Percentiles rank a stretch among this genome's conserved stretches.
Evolutionary conservation across 2,888 invertebrate genomes (phyloP).

Genomic region (Panopea generosa): DNA sequence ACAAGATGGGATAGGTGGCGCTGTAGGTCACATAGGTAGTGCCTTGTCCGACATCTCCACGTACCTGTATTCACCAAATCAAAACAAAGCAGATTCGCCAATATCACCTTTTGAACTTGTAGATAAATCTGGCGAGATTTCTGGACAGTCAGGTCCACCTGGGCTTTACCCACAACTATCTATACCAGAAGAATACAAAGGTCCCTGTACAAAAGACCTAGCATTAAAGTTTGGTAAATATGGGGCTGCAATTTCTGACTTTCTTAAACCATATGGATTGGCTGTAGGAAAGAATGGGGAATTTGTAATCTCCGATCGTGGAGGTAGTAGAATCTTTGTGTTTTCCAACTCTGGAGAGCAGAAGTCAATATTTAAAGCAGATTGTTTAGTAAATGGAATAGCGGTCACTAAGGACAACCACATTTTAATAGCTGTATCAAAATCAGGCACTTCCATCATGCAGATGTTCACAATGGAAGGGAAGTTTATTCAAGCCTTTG

Average conservation of each 20-base stretch:
- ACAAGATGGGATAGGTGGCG: constrained; percentile 42
- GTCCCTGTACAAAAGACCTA: constrained; percentile 67
- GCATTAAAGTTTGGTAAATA: constrained; percentile 74
- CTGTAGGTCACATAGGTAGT: constrained; percentile 31
- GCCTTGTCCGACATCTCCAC: constrained; percentile 37
- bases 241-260: constrained; percentile 71
- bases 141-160: neutral
- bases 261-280: constrained; percentile 77
- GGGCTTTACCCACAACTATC: constrained; percentile 56
- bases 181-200: constrained; percentile 8
- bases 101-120: constrained; percentile 48
- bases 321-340: constrained; percentile 77
- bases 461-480: constrained; percentile 70
- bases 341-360: constrained; percentile 73
- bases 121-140: constrained; percentile 4
- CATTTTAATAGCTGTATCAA: constrained; percentile 73
- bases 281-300: constrained; percentile 74
- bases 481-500: constrained; percentile 66
- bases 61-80: constrained; percentile 25
- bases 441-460: constrained; percentile 73
- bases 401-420: constrained; percentile 70
- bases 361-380: constrained; percentile 59
- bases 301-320: constrained; percentile 75
- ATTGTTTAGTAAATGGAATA: constrained; percentile 74
- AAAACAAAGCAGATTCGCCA: neutral